Conservation (phyloP, 2,797 vertebrate genomes). For the Enteromius treurensis region DNA sequence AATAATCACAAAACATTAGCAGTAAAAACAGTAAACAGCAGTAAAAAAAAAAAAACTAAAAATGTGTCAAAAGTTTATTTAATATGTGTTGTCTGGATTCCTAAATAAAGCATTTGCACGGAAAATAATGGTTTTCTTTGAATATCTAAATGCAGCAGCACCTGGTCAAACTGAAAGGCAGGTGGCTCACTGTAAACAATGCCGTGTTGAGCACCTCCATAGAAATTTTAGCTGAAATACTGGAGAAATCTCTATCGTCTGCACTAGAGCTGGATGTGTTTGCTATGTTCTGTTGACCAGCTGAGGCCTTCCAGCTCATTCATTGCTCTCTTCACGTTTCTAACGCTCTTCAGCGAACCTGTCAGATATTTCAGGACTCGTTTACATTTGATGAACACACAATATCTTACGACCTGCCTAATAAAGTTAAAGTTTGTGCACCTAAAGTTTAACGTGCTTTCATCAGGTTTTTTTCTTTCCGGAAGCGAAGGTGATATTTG, state of each 20-base stretch:
- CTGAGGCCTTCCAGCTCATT: neutral
- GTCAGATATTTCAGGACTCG: conserved; percentile 34
- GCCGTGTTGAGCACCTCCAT: neutral
- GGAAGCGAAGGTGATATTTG: conserved; percentile 1
- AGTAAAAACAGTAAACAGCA: no score
- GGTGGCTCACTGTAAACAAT: neutral
- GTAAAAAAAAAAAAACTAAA: neutral
- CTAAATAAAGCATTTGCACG: neutral
- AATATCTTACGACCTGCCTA: conserved; percentile 38
- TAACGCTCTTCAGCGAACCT: conserved; percentile 30
- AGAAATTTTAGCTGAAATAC: no score
- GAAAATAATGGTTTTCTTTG: no score
- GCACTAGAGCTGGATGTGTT: neutral
- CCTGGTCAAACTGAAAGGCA: neutral
- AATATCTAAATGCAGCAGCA: neutral
- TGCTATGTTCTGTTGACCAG: neutral
- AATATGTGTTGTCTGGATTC: neutral
- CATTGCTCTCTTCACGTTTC: conserved; percentile 29
- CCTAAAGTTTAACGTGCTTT: conserved; percentile 27
- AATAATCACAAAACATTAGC: no score
- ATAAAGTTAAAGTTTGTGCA: neutral
- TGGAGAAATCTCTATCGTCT: neutral
- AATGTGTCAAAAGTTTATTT: neutral
- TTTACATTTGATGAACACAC: neutral
- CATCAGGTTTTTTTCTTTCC: conserved; percentile 20